These are phyloP conservation scores for Chironomus riparius DNA, from an alignment of 2,888 invertebrate genomes.

Conservation along the genomic window DNA sequence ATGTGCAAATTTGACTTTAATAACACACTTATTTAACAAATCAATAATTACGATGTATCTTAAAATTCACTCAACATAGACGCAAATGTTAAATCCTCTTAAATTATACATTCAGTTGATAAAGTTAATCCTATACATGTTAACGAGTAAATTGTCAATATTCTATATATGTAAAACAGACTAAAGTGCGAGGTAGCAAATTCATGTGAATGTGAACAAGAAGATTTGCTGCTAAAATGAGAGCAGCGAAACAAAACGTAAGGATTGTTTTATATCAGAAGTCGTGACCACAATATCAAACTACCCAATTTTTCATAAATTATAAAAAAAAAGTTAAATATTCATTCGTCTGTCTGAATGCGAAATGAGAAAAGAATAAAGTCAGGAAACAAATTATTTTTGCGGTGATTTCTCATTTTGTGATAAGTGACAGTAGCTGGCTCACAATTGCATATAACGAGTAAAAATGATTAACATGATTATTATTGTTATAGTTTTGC, in stretches of 20 bases:
- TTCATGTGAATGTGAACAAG: too few species aligned
- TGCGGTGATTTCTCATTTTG: background rate
- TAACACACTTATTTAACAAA: too few species aligned
- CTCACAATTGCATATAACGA: background rate
- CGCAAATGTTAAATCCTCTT: too few species aligned
- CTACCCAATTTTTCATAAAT: constrained; percentile 23
- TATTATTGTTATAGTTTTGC: constrained; percentile 1
- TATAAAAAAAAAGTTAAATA: background rate
- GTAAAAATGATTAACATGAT: constrained; percentile 15
- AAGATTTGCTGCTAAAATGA: background rate
- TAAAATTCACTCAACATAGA: too few species aligned
- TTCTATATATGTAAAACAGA: too few species aligned
- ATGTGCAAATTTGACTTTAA: too few species aligned
- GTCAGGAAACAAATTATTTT: background rate
- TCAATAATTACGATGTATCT: too few species aligned
- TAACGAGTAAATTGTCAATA: too few species aligned
- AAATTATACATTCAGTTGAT: background rate
- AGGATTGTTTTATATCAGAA: background rate
- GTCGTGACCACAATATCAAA: constrained; percentile 17
- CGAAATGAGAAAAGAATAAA: background rate
- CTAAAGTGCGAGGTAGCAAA: too few species aligned
- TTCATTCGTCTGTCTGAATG: background rate
- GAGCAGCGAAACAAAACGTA: background rate
- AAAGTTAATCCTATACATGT: background rate
- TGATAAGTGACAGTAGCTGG: constrained; percentile 20